A percentile compares a stretch with the other conserved stretches of the same genome.
Conservation (phyloP, 2,797 vertebrate genomes). For the Eupleurogrammus muticus region DNA sequence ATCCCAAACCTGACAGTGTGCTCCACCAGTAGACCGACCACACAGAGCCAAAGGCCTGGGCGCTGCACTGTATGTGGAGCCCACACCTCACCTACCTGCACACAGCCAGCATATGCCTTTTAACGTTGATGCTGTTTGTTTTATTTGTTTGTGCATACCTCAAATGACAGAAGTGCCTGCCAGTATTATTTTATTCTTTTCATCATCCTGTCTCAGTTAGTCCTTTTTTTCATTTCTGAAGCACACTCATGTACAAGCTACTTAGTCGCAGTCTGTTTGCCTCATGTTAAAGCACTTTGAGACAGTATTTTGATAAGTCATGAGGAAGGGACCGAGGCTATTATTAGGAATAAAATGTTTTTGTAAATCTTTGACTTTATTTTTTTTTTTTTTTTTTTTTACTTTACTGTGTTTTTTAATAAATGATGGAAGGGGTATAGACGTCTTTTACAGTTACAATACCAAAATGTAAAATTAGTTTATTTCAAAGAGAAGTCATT, state of each 20-base stretch:
- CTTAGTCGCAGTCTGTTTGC: slow-evolving; percentile 11
- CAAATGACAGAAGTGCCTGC: slow-evolving; percentile 70
- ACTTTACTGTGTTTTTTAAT: neutral
- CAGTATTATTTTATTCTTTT: slow-evolving; percentile 42
- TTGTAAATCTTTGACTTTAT: slow-evolving; percentile 21
- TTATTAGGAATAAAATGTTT: slow-evolving; percentile 59
- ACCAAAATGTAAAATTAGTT: neutral
- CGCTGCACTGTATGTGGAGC: slow-evolving; percentile 49
- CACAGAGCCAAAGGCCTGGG: slow-evolving; percentile 39
- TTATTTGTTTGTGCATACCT: slow-evolving; percentile 56
- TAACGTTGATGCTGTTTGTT: slow-evolving; percentile 44
- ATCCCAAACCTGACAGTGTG: slow-evolving; percentile 89
- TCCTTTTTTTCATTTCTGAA: slow-evolving; percentile 46
- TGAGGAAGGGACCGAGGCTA: slow-evolving; percentile 14
- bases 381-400: neutral
- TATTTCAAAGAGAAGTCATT: neutral
- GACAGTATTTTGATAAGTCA: slow-evolving; percentile 36
- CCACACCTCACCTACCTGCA: slow-evolving; percentile 37
- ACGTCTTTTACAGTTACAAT: neutral
- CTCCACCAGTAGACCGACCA: slow-evolving; percentile 55
- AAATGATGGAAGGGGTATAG: neutral
- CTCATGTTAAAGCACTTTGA: slow-evolving; percentile 61
- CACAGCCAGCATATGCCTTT: slow-evolving; percentile 54
- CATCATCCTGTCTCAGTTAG: slow-evolving; percentile 11
- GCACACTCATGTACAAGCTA: slow-evolving; percentile 27